A percentile compares a stretch with the other conserved stretches of the same genome.
phyloP scores from a whole-genome alignment of 2,797 vertebrate species.

The Dendrocincla fuliginosa region DNA sequence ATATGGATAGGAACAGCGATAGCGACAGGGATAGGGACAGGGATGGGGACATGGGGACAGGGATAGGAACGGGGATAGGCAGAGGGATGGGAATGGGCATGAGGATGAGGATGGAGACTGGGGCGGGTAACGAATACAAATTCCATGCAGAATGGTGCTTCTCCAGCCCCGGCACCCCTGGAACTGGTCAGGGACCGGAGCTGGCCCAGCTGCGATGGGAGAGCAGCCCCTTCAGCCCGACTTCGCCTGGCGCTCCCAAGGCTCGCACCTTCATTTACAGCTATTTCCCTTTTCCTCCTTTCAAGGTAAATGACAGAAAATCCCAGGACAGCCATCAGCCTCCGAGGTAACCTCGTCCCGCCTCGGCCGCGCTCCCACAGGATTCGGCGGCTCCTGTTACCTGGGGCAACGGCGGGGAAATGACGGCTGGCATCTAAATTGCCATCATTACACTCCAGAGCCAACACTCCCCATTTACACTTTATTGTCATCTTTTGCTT shows the following conservation, averaged over 20 bases:
- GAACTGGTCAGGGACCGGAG: background rate
- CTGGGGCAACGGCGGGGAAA: conserved; percentile 59
- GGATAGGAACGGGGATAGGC: background rate
- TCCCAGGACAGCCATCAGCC: background rate
- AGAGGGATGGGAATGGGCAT: background rate
- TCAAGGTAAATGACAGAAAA: background rate
- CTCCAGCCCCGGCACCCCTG: background rate
- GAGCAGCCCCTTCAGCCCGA: background rate
- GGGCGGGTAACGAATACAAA: background rate
- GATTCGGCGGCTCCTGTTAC: conserved; percentile 51
- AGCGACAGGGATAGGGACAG: background rate
- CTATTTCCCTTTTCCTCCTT: background rate
- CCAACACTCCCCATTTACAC: conserved; percentile 58
- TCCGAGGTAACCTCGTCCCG: conserved; percentile 12
- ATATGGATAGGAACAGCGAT: too few relatives aligned
- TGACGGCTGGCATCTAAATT: conserved; percentile 58
- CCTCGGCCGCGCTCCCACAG: conserved; percentile 30
- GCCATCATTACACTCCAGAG: conserved; percentile 65
- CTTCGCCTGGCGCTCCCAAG: background rate
- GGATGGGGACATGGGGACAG: background rate
- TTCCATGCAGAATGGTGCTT: background rate
- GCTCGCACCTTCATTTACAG: background rate
- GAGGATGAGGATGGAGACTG: background rate
- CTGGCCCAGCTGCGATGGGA: background rate
- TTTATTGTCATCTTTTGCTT: conserved; percentile 60